Percentiles rank a stretch among this genome's conserved stretches.
phyloP scores from a whole-genome alignment of 2,113 vertebrate species.

The Labrus mixtus region DNA sequence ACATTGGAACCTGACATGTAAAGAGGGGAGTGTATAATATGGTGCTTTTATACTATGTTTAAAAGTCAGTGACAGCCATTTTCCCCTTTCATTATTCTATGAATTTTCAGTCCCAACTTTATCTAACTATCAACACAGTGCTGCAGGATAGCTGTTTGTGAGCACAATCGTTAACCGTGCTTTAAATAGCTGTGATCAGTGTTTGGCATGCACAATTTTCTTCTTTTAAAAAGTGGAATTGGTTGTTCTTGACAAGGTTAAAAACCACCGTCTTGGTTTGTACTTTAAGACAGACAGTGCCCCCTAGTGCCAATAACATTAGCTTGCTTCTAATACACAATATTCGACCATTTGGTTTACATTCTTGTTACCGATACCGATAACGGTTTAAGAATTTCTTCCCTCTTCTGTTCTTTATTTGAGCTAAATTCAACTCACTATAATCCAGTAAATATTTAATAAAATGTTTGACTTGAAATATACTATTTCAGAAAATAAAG shows the following conservation, averaged over 20 bases:
- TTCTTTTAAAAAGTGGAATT: constrained; percentile 18
- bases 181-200: neutral
- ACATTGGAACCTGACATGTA: constrained; percentile 13
- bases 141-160: neutral
- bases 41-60: neutral
- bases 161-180: neutral
- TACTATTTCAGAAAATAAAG: too few species aligned
- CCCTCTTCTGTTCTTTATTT: neutral
- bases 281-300: constrained; percentile 23
- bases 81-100: neutral
- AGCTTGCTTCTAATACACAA: neutral
- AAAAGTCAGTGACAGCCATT: neutral
- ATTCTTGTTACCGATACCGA: too few species aligned
- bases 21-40: neutral
- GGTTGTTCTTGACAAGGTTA: neutral
- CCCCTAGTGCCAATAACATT: constrained; percentile 52
- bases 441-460: too few species aligned
- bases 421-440: neutral
- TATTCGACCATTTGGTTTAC: neutral
- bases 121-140: neutral
- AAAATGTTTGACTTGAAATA: too few species aligned
- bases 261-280: neutral
- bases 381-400: neutral
- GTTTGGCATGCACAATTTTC: constrained; percentile 19
- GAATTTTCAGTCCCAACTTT: neutral